These are phyloP conservation scores for Neuroterus valhalla DNA, from an alignment of 1,140 invertebrate species.

Conservation along the genomic window DNA sequence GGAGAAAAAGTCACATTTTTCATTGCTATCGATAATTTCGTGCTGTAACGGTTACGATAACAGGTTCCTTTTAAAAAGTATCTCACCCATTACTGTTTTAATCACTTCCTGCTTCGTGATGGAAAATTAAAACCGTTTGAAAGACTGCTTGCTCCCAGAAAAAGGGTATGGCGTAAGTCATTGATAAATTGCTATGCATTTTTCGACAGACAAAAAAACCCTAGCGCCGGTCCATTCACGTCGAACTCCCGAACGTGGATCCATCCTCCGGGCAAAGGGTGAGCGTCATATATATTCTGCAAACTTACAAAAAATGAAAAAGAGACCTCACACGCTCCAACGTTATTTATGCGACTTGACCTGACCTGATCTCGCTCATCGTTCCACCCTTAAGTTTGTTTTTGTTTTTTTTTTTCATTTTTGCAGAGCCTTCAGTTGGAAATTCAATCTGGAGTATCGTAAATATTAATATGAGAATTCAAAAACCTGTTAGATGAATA, in stretches of 20 bases:
- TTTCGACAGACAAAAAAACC: slow-evolving; percentile 16
- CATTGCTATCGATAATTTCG: too few relatives aligned
- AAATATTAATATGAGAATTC: too few relatives aligned
- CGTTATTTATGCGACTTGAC: slow-evolving; percentile 27
- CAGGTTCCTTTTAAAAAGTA: too few relatives aligned
- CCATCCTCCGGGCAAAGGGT: slow-evolving; percentile 20
- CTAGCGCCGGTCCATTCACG: slow-evolving; percentile 25
- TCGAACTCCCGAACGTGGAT: slow-evolving; percentile 23
- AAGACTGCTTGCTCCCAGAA: slow-evolving; percentile 8
- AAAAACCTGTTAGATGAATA: too few relatives aligned
- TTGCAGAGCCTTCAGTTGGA: neutral
- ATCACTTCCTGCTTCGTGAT: neutral
- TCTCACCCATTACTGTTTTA: too few relatives aligned
- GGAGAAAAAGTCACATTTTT: too few relatives aligned
- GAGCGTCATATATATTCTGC: slow-evolving; percentile 27
- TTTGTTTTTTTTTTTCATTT: neutral
- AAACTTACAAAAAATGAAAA: slow-evolving; percentile 10
- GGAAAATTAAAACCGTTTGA: slow-evolving; percentile 22
- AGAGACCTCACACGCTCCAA: slow-evolving; percentile 21
- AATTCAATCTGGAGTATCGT: neutral
- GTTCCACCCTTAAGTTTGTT: slow-evolving; percentile 6
- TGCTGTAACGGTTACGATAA: too few relatives aligned
- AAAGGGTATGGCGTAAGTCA: slow-evolving; percentile 17
- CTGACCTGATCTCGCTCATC: slow-evolving; percentile 26
- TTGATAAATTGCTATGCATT: slow-evolving; percentile 21